Evolutionary conservation across 2,113 vertebrate species (phyloP).

Genomic region (Aphelocoma coerulescens): DNA sequence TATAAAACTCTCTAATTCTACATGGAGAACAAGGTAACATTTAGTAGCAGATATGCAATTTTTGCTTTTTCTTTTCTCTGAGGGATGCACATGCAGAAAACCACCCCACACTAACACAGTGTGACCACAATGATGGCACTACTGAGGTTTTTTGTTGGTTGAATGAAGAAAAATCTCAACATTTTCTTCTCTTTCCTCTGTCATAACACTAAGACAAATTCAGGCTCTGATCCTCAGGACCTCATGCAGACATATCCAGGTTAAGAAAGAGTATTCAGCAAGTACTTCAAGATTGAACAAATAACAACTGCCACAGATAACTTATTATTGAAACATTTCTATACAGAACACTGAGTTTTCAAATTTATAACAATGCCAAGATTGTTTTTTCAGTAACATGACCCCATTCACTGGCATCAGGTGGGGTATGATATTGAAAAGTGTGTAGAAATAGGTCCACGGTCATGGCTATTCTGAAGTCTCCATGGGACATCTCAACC

Average conservation of each 20-base stretch:
- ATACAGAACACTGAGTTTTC: background rate
- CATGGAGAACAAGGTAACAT: background rate
- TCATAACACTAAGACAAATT: background rate
- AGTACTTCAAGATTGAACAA: background rate
- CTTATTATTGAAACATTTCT: background rate
- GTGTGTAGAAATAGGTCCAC: rapidly evolving
- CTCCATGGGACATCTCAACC: rapidly evolving
- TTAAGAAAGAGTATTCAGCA: background rate
- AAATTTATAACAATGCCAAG: background rate
- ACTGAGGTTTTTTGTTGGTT: background rate
- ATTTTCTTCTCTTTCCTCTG: background rate
- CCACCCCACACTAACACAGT: background rate
- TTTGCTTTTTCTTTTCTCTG: background rate
- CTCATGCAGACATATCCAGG: background rate
- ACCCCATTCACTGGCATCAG: background rate
- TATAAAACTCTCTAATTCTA: background rate
- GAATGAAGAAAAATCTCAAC: background rate
- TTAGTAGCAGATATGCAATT: background rate
- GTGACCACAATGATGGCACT: background rate
- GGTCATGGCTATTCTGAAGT: background rate
- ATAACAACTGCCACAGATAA: background rate
- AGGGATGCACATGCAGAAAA: background rate
- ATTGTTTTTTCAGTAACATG: background rate
- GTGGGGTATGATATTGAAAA: background rate
- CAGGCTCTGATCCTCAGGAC: background rate